Evolutionary conservation across 2,797 vertebrate genomes (phyloP), one percentile per base, ranked within the genome.

Genomic region (Lerista edwardsae): DNA sequence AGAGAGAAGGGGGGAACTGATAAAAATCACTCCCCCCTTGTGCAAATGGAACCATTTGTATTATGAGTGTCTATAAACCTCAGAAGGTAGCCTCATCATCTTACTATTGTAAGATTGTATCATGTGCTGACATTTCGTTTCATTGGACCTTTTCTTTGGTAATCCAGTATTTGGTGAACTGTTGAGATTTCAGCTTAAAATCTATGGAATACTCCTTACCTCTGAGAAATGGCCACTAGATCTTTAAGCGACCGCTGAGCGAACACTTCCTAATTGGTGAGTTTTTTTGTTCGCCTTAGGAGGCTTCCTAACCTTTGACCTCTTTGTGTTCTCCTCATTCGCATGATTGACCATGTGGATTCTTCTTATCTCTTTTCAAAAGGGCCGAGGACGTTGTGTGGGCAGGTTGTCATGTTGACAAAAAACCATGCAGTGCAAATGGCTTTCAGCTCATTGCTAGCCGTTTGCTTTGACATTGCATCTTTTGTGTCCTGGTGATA

Each of bases 311-410:
- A 25, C 5, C 29, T 85, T 90, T 84, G 81, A 91, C 88, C 41
- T 83, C 57, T 81, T 71, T 73, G 14, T 79, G 31, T 94, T n/a
- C 89, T 83, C 25, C 44, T 3, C 1, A n/a, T 87, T 88, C 34
- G 11, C 47, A 57, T 15, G 0, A 34, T 6, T 79, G 75, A 55
- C 61, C 44, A 4, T 77, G 77, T 74, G 75, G 75, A 85, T 57
- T 61, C 41, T 82, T 61, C 41, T 81, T 75, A 74, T 65, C 61
- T 65, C 41, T 39, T 64, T 90, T 89, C 75, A 51, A 83, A 84
- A 90, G 41, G 41, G 44, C n/a, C 69, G 61, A 51, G 21, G 69
- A 57, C 80, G 55, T 91, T 93, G 55, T 84, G 23, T 73, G 75
- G 75, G 27, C 10, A 59, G 55, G 57, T 86, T 90, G 11, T 79